These are phyloP conservation scores for Drosophila mayri DNA, from an alignment of 1,140 invertebrate species.

Conservation along the genomic window DNA sequence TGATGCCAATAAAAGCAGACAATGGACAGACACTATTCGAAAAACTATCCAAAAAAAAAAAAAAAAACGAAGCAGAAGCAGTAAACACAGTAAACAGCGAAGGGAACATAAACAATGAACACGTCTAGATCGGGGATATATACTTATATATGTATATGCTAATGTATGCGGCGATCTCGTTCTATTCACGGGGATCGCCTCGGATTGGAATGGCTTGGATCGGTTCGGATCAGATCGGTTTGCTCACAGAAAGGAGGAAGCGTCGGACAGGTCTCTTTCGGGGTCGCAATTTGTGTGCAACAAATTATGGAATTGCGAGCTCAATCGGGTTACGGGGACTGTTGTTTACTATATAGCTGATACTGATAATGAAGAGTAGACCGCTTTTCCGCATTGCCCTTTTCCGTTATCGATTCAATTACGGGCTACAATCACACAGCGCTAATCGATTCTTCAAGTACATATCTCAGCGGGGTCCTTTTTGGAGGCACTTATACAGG, in stretches of 20 bases:
- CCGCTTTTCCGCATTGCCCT: slow-evolving; percentile 52
- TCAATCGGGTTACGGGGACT: slow-evolving; percentile 8
- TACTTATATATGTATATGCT: slow-evolving; percentile 58
- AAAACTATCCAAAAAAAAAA: slow-evolving; percentile 47
- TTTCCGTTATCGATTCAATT: slow-evolving; percentile 38
- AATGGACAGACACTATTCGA: neutral
- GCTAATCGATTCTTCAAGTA: slow-evolving; percentile 11
- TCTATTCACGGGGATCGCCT: slow-evolving; percentile 14
- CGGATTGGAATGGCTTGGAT: neutral
- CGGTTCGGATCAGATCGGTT: neutral
- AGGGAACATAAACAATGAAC: slow-evolving; percentile 40
- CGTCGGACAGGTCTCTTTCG: neutral
- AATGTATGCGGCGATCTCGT: slow-evolving; percentile 42
- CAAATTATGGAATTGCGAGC: slow-evolving; percentile 61
- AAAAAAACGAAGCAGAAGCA: neutral
- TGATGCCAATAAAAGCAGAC: slow-evolving; percentile 70
- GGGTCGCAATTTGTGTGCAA: slow-evolving; percentile 37
- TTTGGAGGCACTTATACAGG: neutral
- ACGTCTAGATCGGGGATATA: slow-evolving; percentile 30
- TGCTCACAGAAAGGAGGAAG: slow-evolving; percentile 28
- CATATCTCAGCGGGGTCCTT: slow-evolving; percentile 1
- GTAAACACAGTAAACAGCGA: slow-evolving; percentile 26
- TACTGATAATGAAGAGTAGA: slow-evolving; percentile 49
- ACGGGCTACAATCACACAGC: slow-evolving; percentile 2
- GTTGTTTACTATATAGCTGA: slow-evolving; percentile 28